Conservation (phyloP, 2,113 vertebrate species). For the Chionomys nivalis region DNA sequence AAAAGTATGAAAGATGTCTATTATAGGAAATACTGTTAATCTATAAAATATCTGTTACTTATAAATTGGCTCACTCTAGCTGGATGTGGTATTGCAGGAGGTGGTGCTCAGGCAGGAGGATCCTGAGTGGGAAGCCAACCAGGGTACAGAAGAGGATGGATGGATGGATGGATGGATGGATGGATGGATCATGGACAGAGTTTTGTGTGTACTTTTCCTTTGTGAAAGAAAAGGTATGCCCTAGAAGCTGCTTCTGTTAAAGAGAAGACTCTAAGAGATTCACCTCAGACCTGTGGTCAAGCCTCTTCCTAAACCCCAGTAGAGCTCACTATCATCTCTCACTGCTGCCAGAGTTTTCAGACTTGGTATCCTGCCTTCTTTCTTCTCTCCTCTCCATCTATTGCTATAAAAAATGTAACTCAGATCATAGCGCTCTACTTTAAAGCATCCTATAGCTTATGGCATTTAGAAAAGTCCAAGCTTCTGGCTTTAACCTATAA, state of each 20-base stretch:
- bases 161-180: no score
- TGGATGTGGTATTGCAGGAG: not conserved
- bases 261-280: not conserved
- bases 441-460: not conserved
- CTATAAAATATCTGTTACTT: constrained; percentile 54
- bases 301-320: not conserved
- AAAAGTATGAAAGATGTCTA: constrained; percentile 43
- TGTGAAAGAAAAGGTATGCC: not conserved
- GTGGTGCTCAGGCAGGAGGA: not conserved
- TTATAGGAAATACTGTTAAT: constrained; percentile 43
- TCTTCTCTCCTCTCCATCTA: constrained; percentile 33
- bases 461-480: constrained; percentile 3
- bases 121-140: not conserved
- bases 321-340: constrained; percentile 6
- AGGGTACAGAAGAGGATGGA: not conserved
- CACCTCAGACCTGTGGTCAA: not conserved
- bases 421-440: not conserved
- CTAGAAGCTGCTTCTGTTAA: not conserved
- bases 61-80: constrained; percentile 23
- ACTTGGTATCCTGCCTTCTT: not conserved
- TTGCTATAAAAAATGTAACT: not conserved
- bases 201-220: not conserved
- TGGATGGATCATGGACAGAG: no score
- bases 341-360: not conserved
- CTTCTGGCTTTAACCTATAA: not conserved